Base-by-base conservation (phyloP, 2,113 vertebrate genomes). In the Anolis carolinensis region DNA sequence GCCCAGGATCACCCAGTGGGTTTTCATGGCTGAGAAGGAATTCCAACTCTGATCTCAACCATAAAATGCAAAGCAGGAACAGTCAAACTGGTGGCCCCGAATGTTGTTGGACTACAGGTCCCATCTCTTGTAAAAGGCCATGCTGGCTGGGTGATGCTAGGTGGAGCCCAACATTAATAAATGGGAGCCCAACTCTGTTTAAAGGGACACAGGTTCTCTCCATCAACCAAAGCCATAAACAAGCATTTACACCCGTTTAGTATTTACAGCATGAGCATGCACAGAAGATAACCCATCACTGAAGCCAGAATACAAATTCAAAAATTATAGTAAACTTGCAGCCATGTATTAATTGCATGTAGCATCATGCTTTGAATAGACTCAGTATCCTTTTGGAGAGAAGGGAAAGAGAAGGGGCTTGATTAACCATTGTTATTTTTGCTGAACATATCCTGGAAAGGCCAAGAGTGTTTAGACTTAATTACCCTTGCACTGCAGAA, bases 381-480 rank as follows among this genome's bases (percentile, higher is more conserved):
- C 32, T 0, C 0, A 78, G n/a, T 86, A 73, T 34, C 9, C 1
- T 1, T 78, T 39, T 55, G 76, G 1, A 13, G 25, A 25, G 7
- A 11, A 11, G 34, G 21, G 52, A 11, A 52, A 71, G 34, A 23
- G 50, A 55, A 55, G 27, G 30, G 68, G 81, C 73, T 8, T 48
- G 81, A 89, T 88, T 83, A 90, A 89, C 32, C 87, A 20, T 80
- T 48, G n/a, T 83, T 63, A 63, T 81, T 86, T 80, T 81, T 92
- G 67, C 55, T 86, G 32, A 75, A 75, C 74, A 89, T 84, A 86
- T 18, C 86, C 65, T 7, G 63, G 83, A 86, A 92, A 89, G 83
- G 48, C 65, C 36, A 73, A 82, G 59, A 83, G 16, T 84, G 34
- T 89, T 87, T 85, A 92, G 91, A 84, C n/a, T 84, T 71, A 74